These are phyloP conservation scores for Hecatera dysodea DNA, from an alignment of 2,888 invertebrate species.

Conservation along the genomic window DNA sequence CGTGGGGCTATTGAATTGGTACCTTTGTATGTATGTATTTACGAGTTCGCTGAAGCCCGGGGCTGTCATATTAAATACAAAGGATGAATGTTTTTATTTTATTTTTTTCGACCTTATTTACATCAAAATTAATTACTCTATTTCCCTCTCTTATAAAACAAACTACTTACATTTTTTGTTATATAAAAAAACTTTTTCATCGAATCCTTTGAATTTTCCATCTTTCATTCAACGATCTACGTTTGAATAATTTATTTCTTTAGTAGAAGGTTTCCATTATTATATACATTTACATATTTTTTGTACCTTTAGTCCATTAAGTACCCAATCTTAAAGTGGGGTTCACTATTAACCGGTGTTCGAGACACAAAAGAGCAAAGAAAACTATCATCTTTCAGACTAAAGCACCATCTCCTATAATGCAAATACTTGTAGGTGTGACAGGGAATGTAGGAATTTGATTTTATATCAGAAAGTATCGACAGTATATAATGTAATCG, in stretches of 20 bases:
- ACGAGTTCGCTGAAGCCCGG: conserved; percentile 3
- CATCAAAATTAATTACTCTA: not conserved
- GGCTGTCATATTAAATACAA: conserved; percentile 13
- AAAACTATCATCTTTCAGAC: conserved; percentile 2
- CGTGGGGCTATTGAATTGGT: not conserved
- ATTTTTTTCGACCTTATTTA: not conserved
- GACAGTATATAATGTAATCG: conserved; percentile 51
- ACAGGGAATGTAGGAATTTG: conserved; percentile 45
- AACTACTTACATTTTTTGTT: not conserved
- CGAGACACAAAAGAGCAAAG: conserved; percentile 6
- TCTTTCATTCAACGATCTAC: not conserved
- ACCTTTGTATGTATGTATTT: not conserved
- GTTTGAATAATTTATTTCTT: not conserved
- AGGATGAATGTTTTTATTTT: conserved; percentile 7
- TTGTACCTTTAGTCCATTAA: not conserved
- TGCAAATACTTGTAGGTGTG: conserved; percentile 16
- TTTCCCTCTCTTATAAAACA: no score
- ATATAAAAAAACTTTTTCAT: no score
- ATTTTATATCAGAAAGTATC: conserved; percentile 58
- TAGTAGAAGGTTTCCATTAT: not conserved
- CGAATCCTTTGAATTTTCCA: not conserved
- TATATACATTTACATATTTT: conserved; percentile 10
- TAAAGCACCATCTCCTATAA: conserved; percentile 19
- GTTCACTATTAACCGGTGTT: not conserved
- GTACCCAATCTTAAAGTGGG: not conserved